Evolutionary conservation across 2,113 vertebrate genomes (phyloP), one percentile per base, ranked within the genome.

Genomic region (Forbesichthys agassizii): DNA sequence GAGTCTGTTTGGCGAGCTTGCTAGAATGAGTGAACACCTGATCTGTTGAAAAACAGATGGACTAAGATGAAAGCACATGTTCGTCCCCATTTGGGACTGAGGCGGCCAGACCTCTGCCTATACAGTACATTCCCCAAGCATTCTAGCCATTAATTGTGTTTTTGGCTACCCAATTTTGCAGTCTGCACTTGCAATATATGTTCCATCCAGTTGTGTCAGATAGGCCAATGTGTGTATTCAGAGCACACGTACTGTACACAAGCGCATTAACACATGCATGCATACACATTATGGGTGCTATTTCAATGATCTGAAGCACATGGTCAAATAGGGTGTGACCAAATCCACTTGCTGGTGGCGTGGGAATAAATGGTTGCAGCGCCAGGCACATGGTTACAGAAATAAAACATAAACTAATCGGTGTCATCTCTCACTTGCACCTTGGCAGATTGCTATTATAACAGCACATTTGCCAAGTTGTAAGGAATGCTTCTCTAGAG

Each of bases 101-200:
- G 47, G 49, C 36, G 74, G 68, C 73, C 84, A 86, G 67, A 70
- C 51, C 52, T 73, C 72, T 68, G 11, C 42, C 61, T 75, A 18
- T 27, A 27, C 27, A 27, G 27, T 27, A 27, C 0, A 67, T 76
- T 86, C 86, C 83, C 75, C 76, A 56, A 76, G 69, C 81, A 72
- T 69, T 75, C 68, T 65, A 81, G 83, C 72, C 80, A 75, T 83
- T 86, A 80, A 72, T 61, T 71, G 59, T 73, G 16, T 67, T 66
- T 75, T 60, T 57, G 47, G 59, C 75, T 66, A 68, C 56, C 69
- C 42, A 61, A 69, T 78, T 64, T 57, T 64, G 59, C 71, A 81
- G 64, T 77, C 62, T 81, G 68, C 46, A 62, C 47, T 81, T 48
- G 52, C 14, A 59, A 57, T 76, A 57, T 47, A 71, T 53, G 71